Conservation (phyloP, 1,140 invertebrate genomes). For the Drosophila saltans region DNA sequence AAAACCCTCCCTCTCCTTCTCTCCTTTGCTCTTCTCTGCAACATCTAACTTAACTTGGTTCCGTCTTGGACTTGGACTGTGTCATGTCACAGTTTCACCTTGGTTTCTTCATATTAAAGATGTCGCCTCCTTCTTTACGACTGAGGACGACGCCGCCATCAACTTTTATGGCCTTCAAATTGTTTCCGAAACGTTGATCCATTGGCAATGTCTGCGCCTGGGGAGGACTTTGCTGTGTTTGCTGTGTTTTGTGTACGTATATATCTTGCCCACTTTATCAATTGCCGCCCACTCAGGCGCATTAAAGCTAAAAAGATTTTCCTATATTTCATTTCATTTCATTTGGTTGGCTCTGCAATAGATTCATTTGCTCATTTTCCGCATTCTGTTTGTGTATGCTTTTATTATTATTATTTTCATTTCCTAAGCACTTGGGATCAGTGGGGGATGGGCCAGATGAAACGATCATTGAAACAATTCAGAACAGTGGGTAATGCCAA, state of each 20-base stretch:
- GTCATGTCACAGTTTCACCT: conserved; percentile 27
- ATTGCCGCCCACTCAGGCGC: conserved; percentile 44
- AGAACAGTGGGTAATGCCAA: too few species aligned
- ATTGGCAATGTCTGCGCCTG: conserved; percentile 40
- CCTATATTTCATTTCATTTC: conserved; percentile 25
- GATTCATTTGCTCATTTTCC: conserved; percentile 50
- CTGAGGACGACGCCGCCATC: conserved; percentile 54
- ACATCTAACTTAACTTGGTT: conserved; percentile 32
- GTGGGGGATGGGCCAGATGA: not conserved
- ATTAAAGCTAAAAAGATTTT: conserved; percentile 20
- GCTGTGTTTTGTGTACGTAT: not conserved
- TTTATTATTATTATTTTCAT: conserved; percentile 9
- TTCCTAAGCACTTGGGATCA: conserved; percentile 6
- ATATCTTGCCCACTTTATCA: conserved; percentile 63
- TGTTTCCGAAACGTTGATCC: conserved; percentile 78
- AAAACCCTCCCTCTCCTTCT: not conserved
- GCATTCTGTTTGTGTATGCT: conserved; percentile 26
- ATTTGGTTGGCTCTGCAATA: conserved; percentile 32
- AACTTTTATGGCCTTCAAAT: conserved; percentile 80
- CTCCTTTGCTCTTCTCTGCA: not conserved
- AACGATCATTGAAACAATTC: too few species aligned
- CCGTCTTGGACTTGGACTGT: conserved; percentile 8
- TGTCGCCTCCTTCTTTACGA: conserved; percentile 54
- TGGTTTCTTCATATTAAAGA: conserved; percentile 48
- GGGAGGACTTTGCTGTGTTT: conserved; percentile 20